Evolutionary conservation across 2,113 vertebrate genomes (phyloP).

Genomic region (Sminthopsis crassicaudata): DNA sequence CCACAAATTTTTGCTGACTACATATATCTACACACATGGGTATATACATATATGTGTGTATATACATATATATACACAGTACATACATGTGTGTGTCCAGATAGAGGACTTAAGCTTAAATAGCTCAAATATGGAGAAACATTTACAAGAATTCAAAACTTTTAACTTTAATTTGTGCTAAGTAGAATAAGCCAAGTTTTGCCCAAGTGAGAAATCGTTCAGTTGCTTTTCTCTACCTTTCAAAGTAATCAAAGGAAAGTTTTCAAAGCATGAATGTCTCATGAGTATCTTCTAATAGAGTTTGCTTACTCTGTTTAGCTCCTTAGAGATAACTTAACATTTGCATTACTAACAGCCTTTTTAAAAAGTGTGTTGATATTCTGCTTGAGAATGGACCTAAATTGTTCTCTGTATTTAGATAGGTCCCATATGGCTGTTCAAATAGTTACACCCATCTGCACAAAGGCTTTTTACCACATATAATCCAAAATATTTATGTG

Average conservation of each 20-base stretch:
- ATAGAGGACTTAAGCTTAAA: background rate
- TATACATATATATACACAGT: background rate
- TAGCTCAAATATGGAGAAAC: background rate
- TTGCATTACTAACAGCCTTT: slow-evolving; percentile 21
- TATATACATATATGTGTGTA: no score
- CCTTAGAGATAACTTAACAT: background rate
- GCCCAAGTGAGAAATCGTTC: background rate
- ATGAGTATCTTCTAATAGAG: background rate
- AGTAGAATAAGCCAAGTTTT: background rate
- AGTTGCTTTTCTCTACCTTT: background rate
- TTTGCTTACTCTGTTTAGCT: background rate
- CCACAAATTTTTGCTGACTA: no score
- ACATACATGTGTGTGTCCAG: background rate
- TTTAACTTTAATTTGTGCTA: background rate
- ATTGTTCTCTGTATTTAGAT: slow-evolving; percentile 44
- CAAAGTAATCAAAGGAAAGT: background rate
- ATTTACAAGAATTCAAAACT: background rate
- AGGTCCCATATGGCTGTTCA: slow-evolving; percentile 8
- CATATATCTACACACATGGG: background rate
- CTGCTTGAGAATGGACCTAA: slow-evolving; percentile 24
- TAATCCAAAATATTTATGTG: slow-evolving; percentile 20
- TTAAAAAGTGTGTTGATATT: slow-evolving; percentile 40
- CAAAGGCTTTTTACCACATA: slow-evolving; percentile 15
- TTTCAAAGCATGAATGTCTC: background rate
- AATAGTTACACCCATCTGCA: slow-evolving; percentile 10